A percentile compares a stretch with the other conserved stretches of the same genome.
These are phyloP conservation scores for Chloebia gouldiae DNA, from an alignment of 2,113 vertebrate genomes.

Conservation along the genomic window DNA sequence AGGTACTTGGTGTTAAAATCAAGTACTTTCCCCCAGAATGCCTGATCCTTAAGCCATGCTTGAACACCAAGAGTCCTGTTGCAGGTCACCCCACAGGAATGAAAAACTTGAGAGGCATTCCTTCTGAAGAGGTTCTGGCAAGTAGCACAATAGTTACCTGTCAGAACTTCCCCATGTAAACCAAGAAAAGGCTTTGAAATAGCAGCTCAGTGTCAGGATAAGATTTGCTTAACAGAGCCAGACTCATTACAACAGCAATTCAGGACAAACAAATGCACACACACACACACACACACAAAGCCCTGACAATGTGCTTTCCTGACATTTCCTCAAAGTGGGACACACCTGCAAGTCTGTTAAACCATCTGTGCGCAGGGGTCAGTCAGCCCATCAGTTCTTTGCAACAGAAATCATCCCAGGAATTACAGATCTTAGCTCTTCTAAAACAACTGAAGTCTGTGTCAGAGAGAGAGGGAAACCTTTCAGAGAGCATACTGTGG, in stretches of 20 bases:
- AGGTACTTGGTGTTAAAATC: not conserved
- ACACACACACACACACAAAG: not conserved
- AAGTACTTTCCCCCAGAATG: not conserved
- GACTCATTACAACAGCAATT: not conserved
- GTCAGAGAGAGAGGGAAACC: not conserved
- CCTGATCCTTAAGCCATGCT: not conserved
- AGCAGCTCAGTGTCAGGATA: not conserved
- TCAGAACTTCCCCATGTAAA: not conserved
- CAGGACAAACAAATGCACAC: not conserved
- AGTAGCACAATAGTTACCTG: not conserved
- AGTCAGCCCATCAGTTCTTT: not conserved
- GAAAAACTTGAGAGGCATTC: fast-evolving
- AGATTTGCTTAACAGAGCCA: not conserved
- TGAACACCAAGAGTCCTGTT: not conserved
- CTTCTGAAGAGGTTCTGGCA: not conserved
- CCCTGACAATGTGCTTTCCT: not conserved
- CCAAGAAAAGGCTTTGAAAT: not conserved
- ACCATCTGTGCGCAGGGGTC: not conserved
- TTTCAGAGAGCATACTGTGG: not conserved
- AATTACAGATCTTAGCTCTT: not conserved
- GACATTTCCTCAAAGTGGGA: not conserved
- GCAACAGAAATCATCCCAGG: not conserved
- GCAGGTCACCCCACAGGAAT: not conserved
- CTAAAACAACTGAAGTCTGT: not conserved
- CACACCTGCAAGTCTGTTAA: not conserved